Conservation (phyloP, 2,113 vertebrate genomes). For the Xyliphius kryptos region DNA sequence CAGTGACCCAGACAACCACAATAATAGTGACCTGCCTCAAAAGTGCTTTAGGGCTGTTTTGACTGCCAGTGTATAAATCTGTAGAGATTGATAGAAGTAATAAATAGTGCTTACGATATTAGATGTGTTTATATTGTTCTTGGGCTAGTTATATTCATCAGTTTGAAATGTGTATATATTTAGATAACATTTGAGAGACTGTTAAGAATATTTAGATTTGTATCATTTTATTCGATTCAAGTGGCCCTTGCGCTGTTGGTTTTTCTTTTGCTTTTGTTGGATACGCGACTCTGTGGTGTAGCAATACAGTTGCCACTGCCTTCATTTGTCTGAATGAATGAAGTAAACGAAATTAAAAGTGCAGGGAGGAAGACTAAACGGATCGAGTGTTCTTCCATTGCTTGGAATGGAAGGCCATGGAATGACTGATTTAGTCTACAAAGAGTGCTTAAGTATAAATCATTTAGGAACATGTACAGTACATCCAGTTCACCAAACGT, state of each 20-base stretch:
- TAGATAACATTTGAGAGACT: constrained; percentile 42
- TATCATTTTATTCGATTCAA: constrained; percentile 33
- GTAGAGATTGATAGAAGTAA: no score
- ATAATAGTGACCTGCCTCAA: no score
- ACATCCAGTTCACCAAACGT: constrained; percentile 20
- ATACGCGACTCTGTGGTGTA: constrained; percentile 42
- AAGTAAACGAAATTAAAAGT: constrained; percentile 5
- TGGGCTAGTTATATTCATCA: no score
- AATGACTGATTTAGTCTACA: constrained; percentile 32
- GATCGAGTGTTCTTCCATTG: constrained; percentile 14
- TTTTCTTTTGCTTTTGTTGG: constrained; percentile 56
- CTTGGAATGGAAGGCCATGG: constrained; percentile 16
- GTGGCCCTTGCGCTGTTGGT: no score
- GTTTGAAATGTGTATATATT: constrained; percentile 47
- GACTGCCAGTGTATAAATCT: no score
- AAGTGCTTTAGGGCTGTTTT: no score
- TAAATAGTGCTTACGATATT: no score
- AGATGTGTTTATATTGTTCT: no score
- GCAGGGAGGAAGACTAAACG: neutral
- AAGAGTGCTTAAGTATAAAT: constrained; percentile 10
- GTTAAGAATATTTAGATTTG: constrained; percentile 14
- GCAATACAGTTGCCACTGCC: constrained; percentile 22
- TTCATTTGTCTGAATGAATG: constrained; percentile 15
- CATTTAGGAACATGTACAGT: neutral
- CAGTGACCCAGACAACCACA: no score